A percentile compares a stretch with the other conserved stretches of the same genome.
Conservation (phyloP, 1,140 invertebrate species). For the Streblospio benedicti region DNA sequence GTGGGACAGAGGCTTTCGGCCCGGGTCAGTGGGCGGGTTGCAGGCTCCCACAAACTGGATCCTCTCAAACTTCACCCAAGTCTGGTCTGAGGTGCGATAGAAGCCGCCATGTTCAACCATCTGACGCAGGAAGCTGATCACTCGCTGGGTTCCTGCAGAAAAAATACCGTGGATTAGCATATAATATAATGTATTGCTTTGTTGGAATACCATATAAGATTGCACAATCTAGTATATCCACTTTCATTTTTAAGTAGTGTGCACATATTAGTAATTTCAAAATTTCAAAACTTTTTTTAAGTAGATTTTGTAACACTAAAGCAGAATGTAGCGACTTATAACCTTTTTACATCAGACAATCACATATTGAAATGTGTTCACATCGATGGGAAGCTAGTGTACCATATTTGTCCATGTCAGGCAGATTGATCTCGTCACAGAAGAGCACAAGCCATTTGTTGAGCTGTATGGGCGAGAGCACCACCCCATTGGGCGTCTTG, state of each 20-base stretch:
- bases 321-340: too few species aligned
- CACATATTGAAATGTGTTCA: too few species aligned
- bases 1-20: slow-evolving; percentile 92
- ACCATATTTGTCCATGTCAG: slow-evolving; percentile 96
- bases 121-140: slow-evolving; percentile 96
- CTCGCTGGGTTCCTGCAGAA: slow-evolving; percentile 74
- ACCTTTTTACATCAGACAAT: too few species aligned
- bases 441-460: slow-evolving; percentile 99
- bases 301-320: too few species aligned
- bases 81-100: slow-evolving; percentile 85
- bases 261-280: too few species aligned
- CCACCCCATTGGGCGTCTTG: slow-evolving; percentile 87
- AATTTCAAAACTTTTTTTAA: too few species aligned
- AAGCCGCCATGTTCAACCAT: slow-evolving; percentile 84
- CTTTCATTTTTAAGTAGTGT: too few species aligned
- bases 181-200: too few species aligned
- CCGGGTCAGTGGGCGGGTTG: slow-evolving; percentile 98
- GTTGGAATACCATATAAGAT: too few species aligned
- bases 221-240: too few species aligned
- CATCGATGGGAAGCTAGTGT: too few species aligned
- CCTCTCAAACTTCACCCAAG: slow-evolving; percentile 91
- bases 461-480: slow-evolving; percentile 84
- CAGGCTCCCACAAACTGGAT: slow-evolving; percentile 99
- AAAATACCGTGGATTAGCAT: too few species aligned
- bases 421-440: slow-evolving; percentile 99